Conservation (phyloP, 2,113 vertebrate species). For the Microtus pennsylvanicus region DNA sequence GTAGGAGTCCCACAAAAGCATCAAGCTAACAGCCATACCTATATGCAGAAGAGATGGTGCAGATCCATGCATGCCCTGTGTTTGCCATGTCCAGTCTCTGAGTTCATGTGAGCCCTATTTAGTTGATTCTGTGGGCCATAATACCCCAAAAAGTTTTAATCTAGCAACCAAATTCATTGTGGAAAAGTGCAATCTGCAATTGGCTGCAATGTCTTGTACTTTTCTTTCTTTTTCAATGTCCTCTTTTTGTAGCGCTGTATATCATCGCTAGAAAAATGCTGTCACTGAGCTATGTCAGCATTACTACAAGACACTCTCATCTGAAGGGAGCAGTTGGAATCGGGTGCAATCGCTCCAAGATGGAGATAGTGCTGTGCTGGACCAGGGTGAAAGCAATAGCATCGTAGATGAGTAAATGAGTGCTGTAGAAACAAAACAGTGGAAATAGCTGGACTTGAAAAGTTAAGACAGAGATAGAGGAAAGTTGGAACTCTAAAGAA, state of each 20-base stretch:
- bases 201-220: neutral
- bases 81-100: too few species aligned
- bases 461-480: conserved; percentile 5
- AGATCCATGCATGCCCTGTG: too few species aligned
- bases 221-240: neutral
- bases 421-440: neutral
- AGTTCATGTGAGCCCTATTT: too few species aligned
- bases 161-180: neutral
- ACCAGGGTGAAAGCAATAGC: neutral
- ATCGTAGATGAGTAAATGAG: neutral
- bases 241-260: neutral
- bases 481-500: conserved; percentile 50
- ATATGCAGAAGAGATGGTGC: too few species aligned
- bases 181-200: neutral
- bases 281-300: neutral
- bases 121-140: too few species aligned
- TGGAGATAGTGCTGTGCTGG: neutral
- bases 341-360: neutral
- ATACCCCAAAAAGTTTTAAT: neutral
- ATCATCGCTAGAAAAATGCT: neutral
- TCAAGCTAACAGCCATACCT: too few species aligned
- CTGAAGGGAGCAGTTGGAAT: neutral
- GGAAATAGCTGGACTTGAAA: conserved; percentile 18
- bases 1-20: too few species aligned
- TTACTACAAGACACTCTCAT: neutral